phyloP scores from a whole-genome alignment of 2,888 invertebrate genomes.

The Pseudococcus viburni region DNA sequence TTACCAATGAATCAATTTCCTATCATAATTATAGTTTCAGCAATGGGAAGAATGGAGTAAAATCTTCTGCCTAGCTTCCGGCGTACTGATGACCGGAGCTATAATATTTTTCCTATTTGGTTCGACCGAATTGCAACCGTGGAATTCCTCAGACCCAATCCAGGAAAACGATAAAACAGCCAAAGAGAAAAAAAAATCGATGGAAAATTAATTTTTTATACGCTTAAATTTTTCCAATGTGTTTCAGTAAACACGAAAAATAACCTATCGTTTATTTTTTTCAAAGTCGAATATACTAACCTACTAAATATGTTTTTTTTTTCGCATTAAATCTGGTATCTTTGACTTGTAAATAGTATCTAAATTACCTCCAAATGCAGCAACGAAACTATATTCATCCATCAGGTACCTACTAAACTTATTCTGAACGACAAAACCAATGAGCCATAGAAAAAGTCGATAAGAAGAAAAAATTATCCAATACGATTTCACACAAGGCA shows the following conservation, averaged over 20 bases:
- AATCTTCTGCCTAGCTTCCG: not conserved
- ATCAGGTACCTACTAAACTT: too few species aligned
- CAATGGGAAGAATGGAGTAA: slow-evolving; percentile 40
- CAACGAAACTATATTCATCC: too few species aligned
- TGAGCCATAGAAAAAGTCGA: too few species aligned
- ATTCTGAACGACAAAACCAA: too few species aligned
- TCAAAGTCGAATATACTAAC: not conserved
- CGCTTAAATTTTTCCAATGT: too few species aligned
- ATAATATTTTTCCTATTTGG: slow-evolving; percentile 59
- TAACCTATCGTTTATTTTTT: not conserved
- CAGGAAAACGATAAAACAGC: not conserved
- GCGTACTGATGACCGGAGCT: slow-evolving; percentile 30
- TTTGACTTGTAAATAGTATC: too few species aligned
- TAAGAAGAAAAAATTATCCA: too few species aligned
- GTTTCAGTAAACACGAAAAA: not conserved
- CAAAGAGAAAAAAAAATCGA: not conserved
- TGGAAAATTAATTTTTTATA: not conserved
- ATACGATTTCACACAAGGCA: too few species aligned
- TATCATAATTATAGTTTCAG: not conserved
- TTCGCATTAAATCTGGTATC: too few species aligned
- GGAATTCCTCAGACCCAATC: not conserved
- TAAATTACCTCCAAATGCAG: too few species aligned
- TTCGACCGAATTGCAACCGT: slow-evolving; percentile 57
- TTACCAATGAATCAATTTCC: not conserved
- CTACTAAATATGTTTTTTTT: too few species aligned